phyloP scores from a whole-genome alignment of 2,113 vertebrate genomes.

The Apeltes quadracus region DNA sequence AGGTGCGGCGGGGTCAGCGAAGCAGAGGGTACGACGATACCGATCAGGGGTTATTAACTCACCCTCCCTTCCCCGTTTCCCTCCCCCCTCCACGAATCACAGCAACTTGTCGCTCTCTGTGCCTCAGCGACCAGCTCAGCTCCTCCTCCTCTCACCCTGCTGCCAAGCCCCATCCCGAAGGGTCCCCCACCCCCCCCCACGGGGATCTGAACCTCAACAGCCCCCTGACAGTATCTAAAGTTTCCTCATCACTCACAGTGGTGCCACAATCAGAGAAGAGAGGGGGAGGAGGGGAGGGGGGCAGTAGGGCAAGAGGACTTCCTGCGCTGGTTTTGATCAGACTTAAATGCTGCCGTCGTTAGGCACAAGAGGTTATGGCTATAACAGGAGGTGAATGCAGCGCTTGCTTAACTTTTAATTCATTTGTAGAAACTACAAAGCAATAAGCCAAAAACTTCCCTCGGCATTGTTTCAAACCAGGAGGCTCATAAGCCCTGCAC shows the following conservation, averaged over 20 bases:
- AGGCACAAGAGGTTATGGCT: background rate
- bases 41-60: slow-evolving; percentile 54
- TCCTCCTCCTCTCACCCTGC: slow-evolving; percentile 33
- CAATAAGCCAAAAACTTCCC: too few species aligned
- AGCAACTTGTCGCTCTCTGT: background rate
- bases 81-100: slow-evolving; percentile 33
- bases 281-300: slow-evolving; percentile 8
- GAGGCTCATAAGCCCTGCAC: background rate
- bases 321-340: slow-evolving; percentile 56
- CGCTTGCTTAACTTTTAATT: background rate
- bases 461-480: slow-evolving; percentile 37
- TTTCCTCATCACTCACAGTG: slow-evolving; percentile 54
- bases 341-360: slow-evolving; percentile 49
- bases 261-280: slow-evolving; percentile 23
- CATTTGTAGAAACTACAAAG: background rate
- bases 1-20: slow-evolving; percentile 44
- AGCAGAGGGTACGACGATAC: slow-evolving; percentile 24
- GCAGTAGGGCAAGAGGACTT: slow-evolving; percentile 17
- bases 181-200: slow-evolving; percentile 29
- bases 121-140: slow-evolving; percentile 17
- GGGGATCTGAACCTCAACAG: slow-evolving; percentile 46
- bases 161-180: slow-evolving; percentile 26
- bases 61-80: slow-evolving; percentile 3
- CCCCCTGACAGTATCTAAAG: slow-evolving; percentile 47
- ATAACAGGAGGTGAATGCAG: background rate